Base-by-base conservation (phyloP, 1,140 invertebrate species). In the Rhizoglyphus robini region DNA sequence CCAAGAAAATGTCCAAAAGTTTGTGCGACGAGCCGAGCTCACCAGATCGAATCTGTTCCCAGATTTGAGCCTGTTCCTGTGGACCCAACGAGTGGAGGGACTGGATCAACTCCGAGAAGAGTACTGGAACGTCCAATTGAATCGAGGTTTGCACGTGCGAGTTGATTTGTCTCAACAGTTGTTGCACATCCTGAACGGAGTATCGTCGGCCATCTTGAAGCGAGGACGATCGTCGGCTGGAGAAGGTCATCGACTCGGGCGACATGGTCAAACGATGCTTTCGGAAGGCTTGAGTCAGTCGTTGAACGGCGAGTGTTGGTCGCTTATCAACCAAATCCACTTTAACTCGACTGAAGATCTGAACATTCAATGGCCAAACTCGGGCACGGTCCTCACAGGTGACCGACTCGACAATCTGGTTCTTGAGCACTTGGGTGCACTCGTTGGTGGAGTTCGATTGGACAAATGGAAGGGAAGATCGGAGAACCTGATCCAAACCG, bases 1-100 rank as follows among this genome's bases (percentile, higher is more conserved):
- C 66, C 2, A 29, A 36, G 23, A 66, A 65, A 1, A 67, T 4
- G 32, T 67, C 66, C 20, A 23, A 2, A 5, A 67, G 20, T 60
- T 67, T 64, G 30, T 3, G 18, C 1, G 60, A 64, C 4, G 47
- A 30, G 25, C 60, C 63, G n/a, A 67, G 18, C 32, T 63, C 47
- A 3, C 49, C 49, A 5, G 15, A 18, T 30, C 57, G 25, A 25
- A 67, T 32, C 4, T 38, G 25, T 31, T 25, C 23, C 3, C 32
- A 57, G 4, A 67, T 5, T 46, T 36, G 4, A 18, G 18, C 18
- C 11, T 46, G 11, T 20, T 49, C 31, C 4, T 29, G 13, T 25
- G 41, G 8, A 4, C n/a, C 18, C n/a, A 57, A 32, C 15, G 13
- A 25, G 23, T 61, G 47, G 46, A 54, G 18, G 2, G 54, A 13